These are phyloP conservation scores for Coelopa frigida DNA, from an alignment of 1,140 invertebrate genomes.

Conservation along the genomic window DNA sequence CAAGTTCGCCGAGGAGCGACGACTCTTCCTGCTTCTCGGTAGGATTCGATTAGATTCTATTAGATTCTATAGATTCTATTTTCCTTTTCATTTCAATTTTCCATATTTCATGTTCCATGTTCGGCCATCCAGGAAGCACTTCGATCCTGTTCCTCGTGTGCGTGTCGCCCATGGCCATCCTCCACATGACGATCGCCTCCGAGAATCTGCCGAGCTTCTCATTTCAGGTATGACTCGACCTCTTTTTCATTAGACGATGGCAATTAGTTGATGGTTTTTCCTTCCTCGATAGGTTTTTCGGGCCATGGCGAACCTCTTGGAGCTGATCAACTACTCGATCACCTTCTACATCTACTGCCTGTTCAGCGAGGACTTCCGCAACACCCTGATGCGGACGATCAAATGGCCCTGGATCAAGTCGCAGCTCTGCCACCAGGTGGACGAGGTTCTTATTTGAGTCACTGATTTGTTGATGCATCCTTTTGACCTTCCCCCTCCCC, in stretches of 20 bases:
- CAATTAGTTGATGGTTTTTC: not conserved
- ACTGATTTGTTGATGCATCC: too few relatives aligned
- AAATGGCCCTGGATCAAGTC: constrained; percentile 51
- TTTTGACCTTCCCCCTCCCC: not conserved
- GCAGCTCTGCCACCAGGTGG: constrained; percentile 30
- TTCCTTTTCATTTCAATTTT: not conserved
- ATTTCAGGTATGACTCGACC: constrained; percentile 51
- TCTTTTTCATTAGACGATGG: constrained; percentile 1
- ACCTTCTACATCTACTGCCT: constrained; percentile 75
- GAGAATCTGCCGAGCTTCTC: constrained; percentile 54
- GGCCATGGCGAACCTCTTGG: constrained; percentile 63
- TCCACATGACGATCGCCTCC: constrained; percentile 61
- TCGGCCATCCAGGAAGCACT: constrained; percentile 47
- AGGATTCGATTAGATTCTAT: not conserved
- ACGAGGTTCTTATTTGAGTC: too few relatives aligned
- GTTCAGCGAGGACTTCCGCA: constrained; percentile 68
- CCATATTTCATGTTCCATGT: not conserved
- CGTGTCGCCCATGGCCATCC: constrained; percentile 67
- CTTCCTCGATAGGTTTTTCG: constrained; percentile 54
- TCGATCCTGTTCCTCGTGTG: constrained; percentile 67
- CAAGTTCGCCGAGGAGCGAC: constrained; percentile 63
- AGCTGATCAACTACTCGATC: constrained; percentile 68
- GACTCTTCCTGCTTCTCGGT: constrained; percentile 60
- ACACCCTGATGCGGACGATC: constrained; percentile 59
- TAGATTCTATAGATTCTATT: too few relatives aligned